Conservation (phyloP, 2,888 invertebrate species). For the Caenorhabditis wallacei region DNA sequence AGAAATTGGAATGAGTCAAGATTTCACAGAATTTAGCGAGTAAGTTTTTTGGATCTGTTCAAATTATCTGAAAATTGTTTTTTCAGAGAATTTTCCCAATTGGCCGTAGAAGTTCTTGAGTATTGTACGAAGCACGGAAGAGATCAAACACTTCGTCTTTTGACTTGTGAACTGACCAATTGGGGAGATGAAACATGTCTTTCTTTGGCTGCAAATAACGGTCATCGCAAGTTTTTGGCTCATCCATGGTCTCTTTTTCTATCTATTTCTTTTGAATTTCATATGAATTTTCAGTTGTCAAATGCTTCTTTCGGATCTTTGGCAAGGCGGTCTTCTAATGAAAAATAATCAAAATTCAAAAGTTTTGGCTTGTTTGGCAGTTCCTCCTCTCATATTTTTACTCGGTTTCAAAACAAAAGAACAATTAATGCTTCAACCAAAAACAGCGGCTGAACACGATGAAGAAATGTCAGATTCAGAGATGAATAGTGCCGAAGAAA, state of each 20-base stretch:
- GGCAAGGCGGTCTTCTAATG: slow-evolving; percentile 98
- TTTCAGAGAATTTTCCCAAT: slow-evolving; percentile 82
- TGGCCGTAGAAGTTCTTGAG: slow-evolving; percentile 93
- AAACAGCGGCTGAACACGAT: slow-evolving; percentile 70
- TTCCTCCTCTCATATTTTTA: slow-evolving; percentile 91
- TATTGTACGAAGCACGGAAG: slow-evolving; percentile 97
- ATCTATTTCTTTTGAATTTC: background rate
- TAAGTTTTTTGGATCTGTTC: slow-evolving; percentile 25
- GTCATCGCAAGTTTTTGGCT: slow-evolving; percentile 87
- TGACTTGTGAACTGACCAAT: slow-evolving; percentile 96
- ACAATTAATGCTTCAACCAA: slow-evolving; percentile 96
- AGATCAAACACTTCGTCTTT: slow-evolving; percentile 90
- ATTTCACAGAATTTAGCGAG: slow-evolving; percentile 69
- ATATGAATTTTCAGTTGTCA: slow-evolving; percentile 86
- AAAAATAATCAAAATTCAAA: slow-evolving; percentile 85
- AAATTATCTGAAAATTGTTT: no score
- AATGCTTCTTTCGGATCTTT: slow-evolving; percentile 97
- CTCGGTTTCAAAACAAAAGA: slow-evolving; percentile 98
- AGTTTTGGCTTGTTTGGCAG: slow-evolving; percentile 89
- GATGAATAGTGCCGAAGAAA: slow-evolving; percentile 40
- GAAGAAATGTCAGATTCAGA: slow-evolving; percentile 70
- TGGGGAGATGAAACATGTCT: slow-evolving; percentile 99
- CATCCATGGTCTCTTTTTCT: slow-evolving; percentile 83
- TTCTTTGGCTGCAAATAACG: slow-evolving; percentile 95
- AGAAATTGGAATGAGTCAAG: slow-evolving; percentile 88